Evolutionary conservation across 2,113 vertebrate genomes (phyloP).

Genomic region (Elephas maximus): DNA sequence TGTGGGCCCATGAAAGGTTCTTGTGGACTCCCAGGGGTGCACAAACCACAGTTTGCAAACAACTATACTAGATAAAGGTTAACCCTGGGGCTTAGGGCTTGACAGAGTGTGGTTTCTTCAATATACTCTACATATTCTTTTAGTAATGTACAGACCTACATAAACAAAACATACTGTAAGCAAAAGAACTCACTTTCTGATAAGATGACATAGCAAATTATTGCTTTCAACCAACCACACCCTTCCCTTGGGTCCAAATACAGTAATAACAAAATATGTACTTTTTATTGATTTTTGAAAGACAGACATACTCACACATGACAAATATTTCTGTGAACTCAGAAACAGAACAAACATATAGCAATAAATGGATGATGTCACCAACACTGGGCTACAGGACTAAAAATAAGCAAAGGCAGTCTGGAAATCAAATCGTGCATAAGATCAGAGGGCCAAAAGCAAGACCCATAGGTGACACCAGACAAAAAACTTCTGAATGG

Average conservation of each 20-base stretch:
- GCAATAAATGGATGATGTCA: background rate
- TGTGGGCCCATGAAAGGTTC: background rate
- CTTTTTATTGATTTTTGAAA: conserved; percentile 33
- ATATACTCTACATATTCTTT: background rate
- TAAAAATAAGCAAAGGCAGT: background rate
- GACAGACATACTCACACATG: background rate
- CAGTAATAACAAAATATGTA: background rate
- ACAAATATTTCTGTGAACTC: background rate
- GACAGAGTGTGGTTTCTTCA: background rate
- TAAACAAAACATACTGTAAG: background rate
- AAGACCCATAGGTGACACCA: background rate
- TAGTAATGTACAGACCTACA: background rate
- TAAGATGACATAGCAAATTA: background rate
- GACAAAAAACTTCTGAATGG: background rate
- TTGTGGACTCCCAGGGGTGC: background rate
- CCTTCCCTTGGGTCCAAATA: background rate
- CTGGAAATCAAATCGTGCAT: conserved; percentile 28
- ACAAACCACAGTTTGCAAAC: background rate
- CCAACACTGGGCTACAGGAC: background rate
- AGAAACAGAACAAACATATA: background rate
- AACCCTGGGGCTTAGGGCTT: background rate
- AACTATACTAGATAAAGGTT: background rate
- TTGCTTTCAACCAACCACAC: background rate
- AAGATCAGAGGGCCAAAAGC: background rate
- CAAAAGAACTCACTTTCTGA: background rate